These are phyloP conservation scores for Phoebastria nigripes DNA, from an alignment of 2,797 vertebrate species.

Conservation along the genomic window DNA sequence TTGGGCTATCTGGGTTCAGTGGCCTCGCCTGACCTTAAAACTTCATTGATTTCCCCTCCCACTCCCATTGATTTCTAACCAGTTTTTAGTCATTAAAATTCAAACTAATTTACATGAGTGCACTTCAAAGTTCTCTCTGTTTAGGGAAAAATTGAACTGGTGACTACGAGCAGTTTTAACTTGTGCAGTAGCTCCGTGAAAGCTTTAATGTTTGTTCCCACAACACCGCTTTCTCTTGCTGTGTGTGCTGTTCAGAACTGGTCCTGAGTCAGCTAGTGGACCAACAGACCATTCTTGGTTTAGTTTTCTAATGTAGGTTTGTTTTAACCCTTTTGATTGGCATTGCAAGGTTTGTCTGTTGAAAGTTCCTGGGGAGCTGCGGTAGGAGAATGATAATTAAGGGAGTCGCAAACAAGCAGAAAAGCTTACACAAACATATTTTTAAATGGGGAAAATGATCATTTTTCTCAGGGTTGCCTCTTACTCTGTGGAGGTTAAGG, in stretches of 20 bases:
- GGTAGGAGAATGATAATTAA: background rate
- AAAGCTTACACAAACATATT: rapidly evolving
- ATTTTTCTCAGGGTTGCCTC: background rate
- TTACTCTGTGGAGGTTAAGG: background rate
- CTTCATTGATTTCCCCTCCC: background rate
- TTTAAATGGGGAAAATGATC: background rate
- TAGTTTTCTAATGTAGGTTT: background rate
- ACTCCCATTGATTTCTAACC: background rate
- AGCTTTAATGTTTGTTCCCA: background rate
- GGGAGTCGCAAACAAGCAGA: background rate
- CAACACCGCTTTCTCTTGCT: background rate
- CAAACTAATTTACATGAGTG: background rate
- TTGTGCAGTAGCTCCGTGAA: background rate
- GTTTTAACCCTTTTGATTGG: background rate
- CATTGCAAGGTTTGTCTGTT: background rate
- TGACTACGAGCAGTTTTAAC: background rate
- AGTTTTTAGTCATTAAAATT: background rate
- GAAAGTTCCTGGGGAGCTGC: background rate
- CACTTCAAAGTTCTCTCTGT: background rate
- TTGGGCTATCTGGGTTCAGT: background rate
- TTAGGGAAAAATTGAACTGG: background rate
- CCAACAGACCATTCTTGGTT: background rate
- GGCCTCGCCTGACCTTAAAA: background rate
- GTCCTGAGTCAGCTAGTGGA: background rate
- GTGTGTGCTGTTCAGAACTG: background rate